These are phyloP conservation scores for Salvelinus alpinus DNA, from an alignment of 2,113 vertebrate genomes.

Conservation along the genomic window DNA sequence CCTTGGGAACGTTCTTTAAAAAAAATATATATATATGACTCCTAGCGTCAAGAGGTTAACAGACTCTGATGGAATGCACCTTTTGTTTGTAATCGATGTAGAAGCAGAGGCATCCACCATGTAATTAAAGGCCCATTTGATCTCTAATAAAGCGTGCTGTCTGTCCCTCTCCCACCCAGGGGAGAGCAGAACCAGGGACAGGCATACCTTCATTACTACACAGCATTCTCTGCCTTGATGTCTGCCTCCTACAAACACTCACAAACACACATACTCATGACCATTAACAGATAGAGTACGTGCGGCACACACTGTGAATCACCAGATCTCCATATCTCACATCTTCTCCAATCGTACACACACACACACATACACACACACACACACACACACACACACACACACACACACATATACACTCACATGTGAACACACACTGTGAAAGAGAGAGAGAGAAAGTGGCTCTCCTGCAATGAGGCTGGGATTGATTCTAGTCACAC, in stretches of 20 bases:
- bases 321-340: constrained; percentile 12
- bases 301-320: constrained; percentile 5
- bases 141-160: constrained; percentile 59
- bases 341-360: constrained; percentile 44
- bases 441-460: neutral
- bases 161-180: constrained; percentile 42
- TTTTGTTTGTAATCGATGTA: constrained; percentile 63
- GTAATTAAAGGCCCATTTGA: constrained; percentile 67
- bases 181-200: constrained; percentile 34
- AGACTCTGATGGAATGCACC: constrained; percentile 51
- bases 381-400: constrained; percentile 13
- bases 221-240: constrained; percentile 9
- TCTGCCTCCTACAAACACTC: neutral
- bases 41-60: constrained; percentile 19
- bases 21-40: too few species aligned
- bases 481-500: constrained; percentile 69
- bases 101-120: constrained; percentile 52
- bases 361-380: constrained; percentile 2
- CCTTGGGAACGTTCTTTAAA: too few species aligned
- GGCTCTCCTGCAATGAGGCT: constrained; percentile 53
- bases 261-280: constrained; percentile 7
- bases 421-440: constrained; percentile 12
- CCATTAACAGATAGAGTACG: neutral
- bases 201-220: constrained; percentile 49
- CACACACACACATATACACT: constrained; percentile 7